A percentile compares a stretch with the other conserved stretches of the same genome.
phyloP scores from a whole-genome alignment of 2,888 invertebrate genomes.

The Catocala nupta region DNA sequence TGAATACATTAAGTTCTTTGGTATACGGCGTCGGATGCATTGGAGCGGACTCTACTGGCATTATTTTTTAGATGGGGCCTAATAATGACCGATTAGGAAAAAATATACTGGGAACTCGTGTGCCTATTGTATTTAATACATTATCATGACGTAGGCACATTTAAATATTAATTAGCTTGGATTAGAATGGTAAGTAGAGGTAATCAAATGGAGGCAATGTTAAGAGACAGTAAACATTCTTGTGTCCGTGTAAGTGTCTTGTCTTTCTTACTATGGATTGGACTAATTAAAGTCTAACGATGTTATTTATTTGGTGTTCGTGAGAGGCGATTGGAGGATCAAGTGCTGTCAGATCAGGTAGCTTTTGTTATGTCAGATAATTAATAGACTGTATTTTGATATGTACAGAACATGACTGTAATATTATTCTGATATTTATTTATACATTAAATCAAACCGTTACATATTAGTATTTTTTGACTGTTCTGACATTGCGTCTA shows the following conservation, averaged over 20 bases:
- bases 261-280: slow-evolving; percentile 16
- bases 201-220: slow-evolving; percentile 45
- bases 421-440: too few species aligned
- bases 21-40: slow-evolving; percentile 72
- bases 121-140: slow-evolving; percentile 73
- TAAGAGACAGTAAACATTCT: slow-evolving; percentile 28
- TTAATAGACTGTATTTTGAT: slow-evolving; percentile 6
- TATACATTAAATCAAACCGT: too few species aligned
- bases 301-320: slow-evolving; percentile 19
- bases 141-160: slow-evolving; percentile 80
- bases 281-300: slow-evolving; percentile 24
- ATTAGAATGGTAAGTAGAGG: slow-evolving; percentile 55
- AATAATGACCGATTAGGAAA: slow-evolving; percentile 81
- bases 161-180: slow-evolving; percentile 76
- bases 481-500: too few species aligned
- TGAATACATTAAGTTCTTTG: slow-evolving; percentile 83
- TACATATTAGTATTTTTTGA: too few species aligned
- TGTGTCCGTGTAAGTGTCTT: slow-evolving; percentile 10
- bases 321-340: slow-evolving; percentile 11
- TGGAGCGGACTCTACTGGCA: slow-evolving; percentile 66
- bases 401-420: neutral
- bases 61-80: slow-evolving; percentile 71
- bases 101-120: slow-evolving; percentile 70
- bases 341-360: slow-evolving; percentile 10
- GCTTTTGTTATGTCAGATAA: slow-evolving; percentile 17